Conservation (phyloP, 2,797 vertebrate species). For the Chaenodraco wilsoni region DNA sequence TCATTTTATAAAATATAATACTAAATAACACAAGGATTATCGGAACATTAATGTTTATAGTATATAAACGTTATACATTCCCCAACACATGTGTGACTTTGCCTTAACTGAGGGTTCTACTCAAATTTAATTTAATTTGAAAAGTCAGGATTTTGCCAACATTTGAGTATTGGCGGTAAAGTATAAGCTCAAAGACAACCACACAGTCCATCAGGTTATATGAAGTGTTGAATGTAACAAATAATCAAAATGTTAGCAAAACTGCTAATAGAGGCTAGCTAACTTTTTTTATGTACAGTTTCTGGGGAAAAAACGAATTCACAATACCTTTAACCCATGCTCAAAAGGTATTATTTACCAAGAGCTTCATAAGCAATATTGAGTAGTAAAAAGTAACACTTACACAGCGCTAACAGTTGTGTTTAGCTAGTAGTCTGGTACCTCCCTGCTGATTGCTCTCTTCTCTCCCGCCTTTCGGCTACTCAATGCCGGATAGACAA, state of each 20-base stretch:
- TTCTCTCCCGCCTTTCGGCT: no score
- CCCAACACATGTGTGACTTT: no score
- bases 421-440: not conserved
- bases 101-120: no score
- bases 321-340: not conserved
- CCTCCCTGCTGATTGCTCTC: no score
- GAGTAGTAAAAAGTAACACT: not conserved
- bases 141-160: no score
- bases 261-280: constrained; percentile 1
- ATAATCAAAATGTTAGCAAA: not conserved
- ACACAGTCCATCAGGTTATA: not conserved
- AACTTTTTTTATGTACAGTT: not conserved
- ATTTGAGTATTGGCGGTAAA: no score
- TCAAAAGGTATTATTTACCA: not conserved
- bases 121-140: no score
- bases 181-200: not conserved
- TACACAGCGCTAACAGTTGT: not conserved
- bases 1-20: no score
- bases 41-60: no score
- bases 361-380: not conserved
- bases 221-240: not conserved
- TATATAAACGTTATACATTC: no score
- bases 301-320: not conserved
- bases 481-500: no score
- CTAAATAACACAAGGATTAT: no score